A percentile compares a stretch with the other conserved stretches of the same genome.
These are phyloP conservation scores for Agriotes lineatus DNA, from an alignment of 2,888 invertebrate genomes.

Conservation along the genomic window DNA sequence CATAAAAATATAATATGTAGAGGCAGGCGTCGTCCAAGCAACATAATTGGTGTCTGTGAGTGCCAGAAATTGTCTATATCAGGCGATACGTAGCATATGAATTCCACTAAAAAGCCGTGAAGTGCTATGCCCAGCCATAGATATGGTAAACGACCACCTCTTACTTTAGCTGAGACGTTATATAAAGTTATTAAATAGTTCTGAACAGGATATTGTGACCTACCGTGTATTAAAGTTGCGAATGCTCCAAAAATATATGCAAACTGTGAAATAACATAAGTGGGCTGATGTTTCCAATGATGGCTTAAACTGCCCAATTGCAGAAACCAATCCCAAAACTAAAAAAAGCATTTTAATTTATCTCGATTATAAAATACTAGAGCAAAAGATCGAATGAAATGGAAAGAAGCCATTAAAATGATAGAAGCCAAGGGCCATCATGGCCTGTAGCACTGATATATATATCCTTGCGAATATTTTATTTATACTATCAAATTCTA, in stretches of 20 bases:
- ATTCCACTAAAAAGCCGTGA: constrained; percentile 81
- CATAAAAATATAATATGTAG: constrained; percentile 80
- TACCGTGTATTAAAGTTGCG: constrained; percentile 78
- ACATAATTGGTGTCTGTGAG: constrained; percentile 79
- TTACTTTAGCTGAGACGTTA: constrained; percentile 70
- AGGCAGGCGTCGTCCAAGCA: constrained; percentile 79
- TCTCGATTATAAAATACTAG: too few relatives aligned
- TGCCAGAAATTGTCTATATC: constrained; percentile 90
- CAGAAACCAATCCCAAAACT: constrained; percentile 76
- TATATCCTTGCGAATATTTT: too few relatives aligned
- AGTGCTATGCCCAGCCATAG: constrained; percentile 81
- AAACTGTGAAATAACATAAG: constrained; percentile 75
- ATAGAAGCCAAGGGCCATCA: too few relatives aligned
- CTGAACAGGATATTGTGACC: too few relatives aligned
- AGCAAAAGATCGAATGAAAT: too few relatives aligned
- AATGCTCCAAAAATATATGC: constrained; percentile 73
- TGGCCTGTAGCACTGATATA: too few relatives aligned
- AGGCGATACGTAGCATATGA: constrained; percentile 77
- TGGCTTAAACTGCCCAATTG: constrained; percentile 68
- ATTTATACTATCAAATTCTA: too few relatives aligned
- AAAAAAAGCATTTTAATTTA: constrained; percentile 51
- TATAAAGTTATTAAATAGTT: background rate
- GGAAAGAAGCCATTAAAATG: too few relatives aligned
- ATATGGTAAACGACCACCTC: constrained; percentile 81
- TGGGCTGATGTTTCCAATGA: constrained; percentile 76